A percentile compares a stretch with the other conserved stretches of the same genome.
Conservation (phyloP, 2,113 vertebrate species). For the Alligator sinensis region DNA sequence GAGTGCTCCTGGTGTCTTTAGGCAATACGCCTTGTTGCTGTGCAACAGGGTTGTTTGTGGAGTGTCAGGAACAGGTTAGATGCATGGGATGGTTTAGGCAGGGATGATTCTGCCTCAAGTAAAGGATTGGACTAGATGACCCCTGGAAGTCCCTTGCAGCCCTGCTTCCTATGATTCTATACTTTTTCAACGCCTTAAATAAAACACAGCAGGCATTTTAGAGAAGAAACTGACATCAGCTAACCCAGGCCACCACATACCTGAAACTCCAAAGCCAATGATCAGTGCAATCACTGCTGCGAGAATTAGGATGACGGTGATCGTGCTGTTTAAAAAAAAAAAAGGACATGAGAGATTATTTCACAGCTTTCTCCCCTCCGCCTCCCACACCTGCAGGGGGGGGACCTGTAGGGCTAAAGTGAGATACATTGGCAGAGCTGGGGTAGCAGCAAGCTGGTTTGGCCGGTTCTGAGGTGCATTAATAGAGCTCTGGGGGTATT, state of each 20-base stretch:
- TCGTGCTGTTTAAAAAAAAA: background rate
- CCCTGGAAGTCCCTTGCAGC: too few relatives aligned
- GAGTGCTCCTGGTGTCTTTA: too few relatives aligned
- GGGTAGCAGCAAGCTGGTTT: fast-evolving
- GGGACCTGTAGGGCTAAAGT: background rate
- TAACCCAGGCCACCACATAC: background rate
- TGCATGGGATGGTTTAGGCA: too few relatives aligned
- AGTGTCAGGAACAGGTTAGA: too few relatives aligned
- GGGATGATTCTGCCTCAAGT: too few relatives aligned
- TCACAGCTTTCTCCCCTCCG: fast-evolving
- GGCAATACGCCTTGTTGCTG: too few relatives aligned
- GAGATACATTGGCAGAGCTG: background rate
- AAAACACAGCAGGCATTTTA: background rate
- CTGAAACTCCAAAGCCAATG: slow-evolving; percentile 65
- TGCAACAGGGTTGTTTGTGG: too few relatives aligned
- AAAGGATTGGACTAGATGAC: too few relatives aligned
- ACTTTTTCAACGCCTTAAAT: background rate
- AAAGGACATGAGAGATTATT: background rate
- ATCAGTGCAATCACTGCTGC: slow-evolving; percentile 29
- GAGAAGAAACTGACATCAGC: background rate
- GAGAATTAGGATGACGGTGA: slow-evolving; percentile 18
- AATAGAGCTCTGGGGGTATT: background rate
- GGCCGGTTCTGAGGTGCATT: background rate
- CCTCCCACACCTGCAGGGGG: fast-evolving
- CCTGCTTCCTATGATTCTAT: too few relatives aligned